Evolutionary conservation across 2,888 invertebrate species (phyloP).

Genomic region (Plebejus anna): DNA sequence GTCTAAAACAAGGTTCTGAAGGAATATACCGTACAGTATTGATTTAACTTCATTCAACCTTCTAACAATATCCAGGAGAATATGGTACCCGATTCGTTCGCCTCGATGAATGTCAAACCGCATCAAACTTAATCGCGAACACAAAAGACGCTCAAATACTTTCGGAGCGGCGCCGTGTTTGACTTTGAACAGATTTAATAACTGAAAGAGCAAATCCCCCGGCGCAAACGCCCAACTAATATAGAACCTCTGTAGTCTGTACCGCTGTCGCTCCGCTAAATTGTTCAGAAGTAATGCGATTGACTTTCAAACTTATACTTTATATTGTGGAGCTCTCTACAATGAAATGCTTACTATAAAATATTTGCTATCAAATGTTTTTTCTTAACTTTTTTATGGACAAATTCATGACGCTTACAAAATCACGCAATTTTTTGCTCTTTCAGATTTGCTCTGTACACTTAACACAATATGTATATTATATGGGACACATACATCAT

Average conservation of each 20-base stretch:
- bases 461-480: too few species aligned
- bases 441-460: too few species aligned
- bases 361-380: not conserved
- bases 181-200: conserved; percentile 40
- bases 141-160: conserved; percentile 27
- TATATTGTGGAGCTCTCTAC: not conserved
- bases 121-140: conserved; percentile 12
- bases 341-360: not conserved
- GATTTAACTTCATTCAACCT: not conserved
- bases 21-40: not conserved
- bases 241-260: conserved; percentile 24
- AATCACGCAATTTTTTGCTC: too few species aligned
- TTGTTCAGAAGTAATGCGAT: conserved; percentile 18
- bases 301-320: conserved; percentile 13
- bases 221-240: conserved; percentile 37
- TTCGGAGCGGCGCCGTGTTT: conserved; percentile 30
- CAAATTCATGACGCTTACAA: too few species aligned
- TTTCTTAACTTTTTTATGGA: too few species aligned
- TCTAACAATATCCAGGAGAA: not conserved
- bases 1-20: not conserved
- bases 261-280: conserved; percentile 22
- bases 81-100: not conserved
- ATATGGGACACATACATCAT: too few species aligned
- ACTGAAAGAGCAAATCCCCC: conserved; percentile 36
- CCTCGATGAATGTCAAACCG: conserved; percentile 21